Base-by-base conservation (phyloP, 2,113 vertebrate species). In the Gobiocypris rarus region DNA sequence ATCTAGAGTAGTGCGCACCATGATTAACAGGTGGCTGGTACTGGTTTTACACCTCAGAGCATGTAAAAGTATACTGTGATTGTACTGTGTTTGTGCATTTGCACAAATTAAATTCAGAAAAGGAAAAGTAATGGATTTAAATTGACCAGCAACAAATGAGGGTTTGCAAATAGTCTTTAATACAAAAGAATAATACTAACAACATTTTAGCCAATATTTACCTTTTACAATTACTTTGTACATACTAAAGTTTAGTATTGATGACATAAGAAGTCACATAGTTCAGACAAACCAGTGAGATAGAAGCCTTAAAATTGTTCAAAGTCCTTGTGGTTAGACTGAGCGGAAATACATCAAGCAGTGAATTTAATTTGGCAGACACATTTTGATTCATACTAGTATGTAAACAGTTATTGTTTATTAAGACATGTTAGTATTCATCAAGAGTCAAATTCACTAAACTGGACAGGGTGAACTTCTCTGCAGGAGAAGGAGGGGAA, bases 371-470 rank as follows among this genome's bases (percentile, higher is more conserved):
- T 58, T 77, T 50, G 24, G 76, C 17, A 67, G 17, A 67, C 34
- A n/a, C 28, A 69, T 69, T 24, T 38, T 24, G 19, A 3, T 15
- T 76, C 54, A 41, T 38, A 38, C 14, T 22, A 61, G 38, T 15
- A 61, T 63, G 58, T 59, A 17, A 48, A 63, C 13, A 38, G 26
- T 43, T 24, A 59, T 77, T 7, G 26, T 59, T 61, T 45, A 45
- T 61, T 45, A 26, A 61, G 56, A 50, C 4, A 31, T 43, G 38
- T 70, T 85, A 88, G 48, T 83, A 59, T 54, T 94, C 91, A 83
- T 94, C 93, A 19, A 94, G 82, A 0, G 92, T 93, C 17, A 95
- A 92, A 0, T 93, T 89, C 48, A 94, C 85, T 5, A 95, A 92
- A 71, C 86, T 85, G 0, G 93, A 93, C 56, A 94, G 90, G 78